phyloP scores from a whole-genome alignment of 2,888 invertebrate species.

The Cheilosia vernalis region DNA sequence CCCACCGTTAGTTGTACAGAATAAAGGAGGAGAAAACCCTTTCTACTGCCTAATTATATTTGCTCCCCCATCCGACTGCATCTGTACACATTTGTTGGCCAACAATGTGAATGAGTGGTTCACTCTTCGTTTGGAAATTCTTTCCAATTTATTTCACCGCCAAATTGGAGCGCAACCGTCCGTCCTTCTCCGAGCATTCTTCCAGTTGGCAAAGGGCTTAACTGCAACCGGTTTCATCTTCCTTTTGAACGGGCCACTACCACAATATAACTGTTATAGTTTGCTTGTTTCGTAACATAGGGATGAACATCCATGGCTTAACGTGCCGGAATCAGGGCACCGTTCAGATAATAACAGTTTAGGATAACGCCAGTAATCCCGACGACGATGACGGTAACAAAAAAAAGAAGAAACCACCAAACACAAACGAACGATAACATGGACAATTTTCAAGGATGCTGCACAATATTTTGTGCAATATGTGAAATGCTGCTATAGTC shows the following conservation, averaged over 20 bases:
- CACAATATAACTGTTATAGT: conserved; percentile 37
- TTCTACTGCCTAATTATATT: conserved; percentile 35
- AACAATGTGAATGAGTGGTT: conserved; percentile 34
- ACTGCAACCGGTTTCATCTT: conserved; percentile 16
- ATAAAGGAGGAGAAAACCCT: conserved; percentile 2
- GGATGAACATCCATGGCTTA: conserved; percentile 63
- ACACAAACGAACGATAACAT: conserved; percentile 41
- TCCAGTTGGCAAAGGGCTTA: conserved; percentile 35
- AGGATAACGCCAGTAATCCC: conserved; percentile 73
- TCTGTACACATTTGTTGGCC: conserved; percentile 25
- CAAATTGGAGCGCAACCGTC: conserved; percentile 58
- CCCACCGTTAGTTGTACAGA: too few species aligned
- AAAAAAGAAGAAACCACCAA: conserved; percentile 9
- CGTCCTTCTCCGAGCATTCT: not conserved
- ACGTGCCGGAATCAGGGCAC: conserved; percentile 70
- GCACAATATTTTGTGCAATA: conserved; percentile 73
- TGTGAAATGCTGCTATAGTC: conserved; percentile 55
- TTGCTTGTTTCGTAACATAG: conserved; percentile 52
- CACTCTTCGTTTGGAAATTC: conserved; percentile 54
- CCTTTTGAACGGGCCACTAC: conserved; percentile 12
- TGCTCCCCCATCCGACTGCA: not conserved
- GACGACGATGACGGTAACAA: conserved; percentile 8
- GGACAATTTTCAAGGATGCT: conserved; percentile 73
- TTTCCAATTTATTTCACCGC: conserved; percentile 68
- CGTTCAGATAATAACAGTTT: conserved; percentile 74